Evolutionary conservation across 2,888 invertebrate species (phyloP), one percentile per base, ranked within the genome.

Genomic region (Philaethria dido): DNA sequence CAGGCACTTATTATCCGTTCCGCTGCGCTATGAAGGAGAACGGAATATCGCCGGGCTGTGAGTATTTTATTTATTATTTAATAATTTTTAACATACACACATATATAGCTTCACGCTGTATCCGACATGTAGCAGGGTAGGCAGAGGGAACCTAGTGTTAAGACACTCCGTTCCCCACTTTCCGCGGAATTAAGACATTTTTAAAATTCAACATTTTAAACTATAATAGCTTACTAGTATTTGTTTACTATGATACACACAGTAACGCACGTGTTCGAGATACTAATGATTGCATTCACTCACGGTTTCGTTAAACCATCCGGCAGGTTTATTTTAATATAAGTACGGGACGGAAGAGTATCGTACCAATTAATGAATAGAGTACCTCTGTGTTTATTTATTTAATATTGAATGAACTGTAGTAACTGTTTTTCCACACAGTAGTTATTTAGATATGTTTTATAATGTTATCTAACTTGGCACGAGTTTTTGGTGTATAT

Each of bases 31-130:
- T 96, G 85, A 96, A 94, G 86, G 93, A 95, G 90, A 96, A 96
- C 90, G 97, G 96, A 81, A 96, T 96, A 75, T 95, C 95, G 79
- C 97, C 97, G 77, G 97, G 96, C 93, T 97, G 97, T 97, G 94
- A 97, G 97, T 96, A 92, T 85, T 79, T 70, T 76, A 78, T 78
- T 73, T 69, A 73, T 77, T 76, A 74, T 75, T 72, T 75, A 73
- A 68, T 66, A 66, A 52, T 66, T 71, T 45, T n/a, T n/a, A n/a
- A n/a, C n/a, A n/a, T n/a, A n/a, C n/a, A n/a, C n/a, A n/a, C n/a
- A n/a, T n/a, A n/a, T n/a, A n/a, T n/a, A n/a, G n/a, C n/a, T n/a
- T n/a, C n/a, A n/a, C n/a, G n/a, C n/a, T n/a, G n/a, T n/a, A n/a
- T n/a, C n/a, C n/a, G n/a, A n/a, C n/a, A n/a, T n/a, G n/a, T n/a